Conservation (phyloP, 2,888 invertebrate genomes). For the Sesia apiformis region DNA sequence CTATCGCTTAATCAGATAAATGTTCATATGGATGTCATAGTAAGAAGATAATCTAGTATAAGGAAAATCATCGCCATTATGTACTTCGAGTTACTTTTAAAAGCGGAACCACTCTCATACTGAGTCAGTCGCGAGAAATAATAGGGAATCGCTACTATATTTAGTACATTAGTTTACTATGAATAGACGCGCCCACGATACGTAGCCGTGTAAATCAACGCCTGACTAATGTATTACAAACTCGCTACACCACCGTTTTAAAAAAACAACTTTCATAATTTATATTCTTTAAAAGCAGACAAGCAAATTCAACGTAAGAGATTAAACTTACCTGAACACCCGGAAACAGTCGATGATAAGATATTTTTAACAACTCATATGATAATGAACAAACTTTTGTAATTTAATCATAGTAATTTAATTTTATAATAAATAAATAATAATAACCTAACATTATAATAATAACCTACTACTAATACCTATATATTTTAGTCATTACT, state of each 20-base stretch:
- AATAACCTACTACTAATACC: too few relatives aligned
- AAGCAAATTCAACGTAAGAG: too few relatives aligned
- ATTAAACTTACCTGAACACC: too few relatives aligned
- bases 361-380: too few relatives aligned
- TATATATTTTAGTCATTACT: too few relatives aligned
- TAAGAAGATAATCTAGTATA: not conserved
- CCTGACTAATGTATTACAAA: slow-evolving; percentile 63
- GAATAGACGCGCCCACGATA: slow-evolving; percentile 67
- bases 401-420: too few relatives aligned
- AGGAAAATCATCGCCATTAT: not conserved
- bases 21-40: not conserved
- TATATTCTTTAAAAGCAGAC: too few relatives aligned
- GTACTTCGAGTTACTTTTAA: slow-evolving; percentile 24
- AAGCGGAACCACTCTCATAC: slow-evolving; percentile 43
- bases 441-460: too few relatives aligned
- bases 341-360: too few relatives aligned
- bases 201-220: slow-evolving; percentile 62
- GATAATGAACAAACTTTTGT: too few relatives aligned
- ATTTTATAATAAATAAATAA: too few relatives aligned
- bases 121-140: slow-evolving; percentile 64
- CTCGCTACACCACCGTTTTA: slow-evolving; percentile 37
- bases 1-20: not conserved
- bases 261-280: slow-evolving; percentile 4
- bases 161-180: slow-evolving; percentile 65
- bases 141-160: slow-evolving; percentile 69